These are phyloP conservation scores for Lepetodrilus schrolli DNA, from an alignment of 2,888 invertebrate species.

Conservation along the genomic window DNA sequence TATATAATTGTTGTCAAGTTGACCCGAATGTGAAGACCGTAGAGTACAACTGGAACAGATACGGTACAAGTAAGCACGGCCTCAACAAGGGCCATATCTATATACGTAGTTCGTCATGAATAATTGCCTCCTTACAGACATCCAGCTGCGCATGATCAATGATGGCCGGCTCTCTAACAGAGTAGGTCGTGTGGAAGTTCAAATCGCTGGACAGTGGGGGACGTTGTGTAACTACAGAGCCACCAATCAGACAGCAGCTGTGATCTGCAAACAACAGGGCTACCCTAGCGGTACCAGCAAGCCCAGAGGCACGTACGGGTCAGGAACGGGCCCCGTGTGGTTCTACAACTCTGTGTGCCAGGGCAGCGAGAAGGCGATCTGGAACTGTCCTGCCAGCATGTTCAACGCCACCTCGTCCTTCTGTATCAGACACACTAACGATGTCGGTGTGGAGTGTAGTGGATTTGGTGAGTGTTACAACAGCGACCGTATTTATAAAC, in stretches of 20 bases:
- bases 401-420: slow-evolving; percentile 52
- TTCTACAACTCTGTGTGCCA: slow-evolving; percentile 53
- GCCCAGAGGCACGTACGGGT: slow-evolving; percentile 48
- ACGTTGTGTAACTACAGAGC: slow-evolving; percentile 57
- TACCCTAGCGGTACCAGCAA: slow-evolving; percentile 55
- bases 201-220: slow-evolving; percentile 54
- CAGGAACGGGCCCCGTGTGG: slow-evolving; percentile 54
- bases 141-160: background rate
- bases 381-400: slow-evolving; percentile 53
- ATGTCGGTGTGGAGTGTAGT: slow-evolving; percentile 60
- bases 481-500: no score
- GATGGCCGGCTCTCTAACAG: background rate
- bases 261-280: slow-evolving; percentile 56
- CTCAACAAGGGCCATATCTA: no score
- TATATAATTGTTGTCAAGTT: no score
- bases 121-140: no score
- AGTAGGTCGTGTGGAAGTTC: slow-evolving; percentile 51
- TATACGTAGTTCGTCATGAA: no score
- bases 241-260: slow-evolving; percentile 51
- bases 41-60: no score
- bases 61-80: no score
- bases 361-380: slow-evolving; percentile 56
- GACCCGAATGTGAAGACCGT: no score
- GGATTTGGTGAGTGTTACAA: slow-evolving; percentile 51
- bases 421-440: slow-evolving; percentile 51